Base-by-base conservation (phyloP, 2,888 invertebrate genomes). In the Archips xylosteana region DNA sequence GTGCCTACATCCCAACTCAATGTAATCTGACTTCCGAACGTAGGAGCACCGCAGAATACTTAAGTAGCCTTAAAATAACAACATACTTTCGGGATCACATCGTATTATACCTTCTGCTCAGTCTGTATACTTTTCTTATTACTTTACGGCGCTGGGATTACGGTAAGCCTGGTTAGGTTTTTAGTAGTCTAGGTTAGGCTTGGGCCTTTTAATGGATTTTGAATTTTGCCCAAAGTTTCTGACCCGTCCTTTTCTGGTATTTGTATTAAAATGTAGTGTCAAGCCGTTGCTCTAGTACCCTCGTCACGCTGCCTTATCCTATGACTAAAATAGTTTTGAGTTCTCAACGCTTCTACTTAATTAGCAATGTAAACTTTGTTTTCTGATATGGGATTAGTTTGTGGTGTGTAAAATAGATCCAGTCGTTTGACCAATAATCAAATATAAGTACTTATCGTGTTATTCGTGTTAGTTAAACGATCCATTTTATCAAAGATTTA, bases 1-100 rank as follows among this genome's bases (percentile, higher is more conserved):
- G 61, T 65, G 60, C 73, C 70, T 61, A 68, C 68, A 69, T 72
- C 72, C 72, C 68, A 66, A 62, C 73, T 73, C 73, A 70, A 75
- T 73, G 75, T 75, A 73, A 75, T 75, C 75, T 75, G 70, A 66
- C 69, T 75, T 73, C 70, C 73, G 69, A 75, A 75, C 63, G 72
- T 61, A 66, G 69, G 69, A 57, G 63, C 69, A 61, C 73, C 54
- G 45, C 51, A 64, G 75, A 75, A 75, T 75, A 75, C 73, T 70
- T 57, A 75, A 75, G 66, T 62, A 73, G 70, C 71, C 54, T 68
- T 59, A 65, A 69, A 73, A 73, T 73, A 68, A 54, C 66, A 59
- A 61, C 61, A 70, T 39, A 64, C 45, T 74, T 64, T 70, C 60
- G 51, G 64, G 65, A 64, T 73, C 34, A 69, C 39, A 45, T 57